Evolutionary conservation across 1,140 invertebrate species (phyloP), one percentile per base, ranked within the genome.

Genomic region (Leptinotarsa lineolata): DNA sequence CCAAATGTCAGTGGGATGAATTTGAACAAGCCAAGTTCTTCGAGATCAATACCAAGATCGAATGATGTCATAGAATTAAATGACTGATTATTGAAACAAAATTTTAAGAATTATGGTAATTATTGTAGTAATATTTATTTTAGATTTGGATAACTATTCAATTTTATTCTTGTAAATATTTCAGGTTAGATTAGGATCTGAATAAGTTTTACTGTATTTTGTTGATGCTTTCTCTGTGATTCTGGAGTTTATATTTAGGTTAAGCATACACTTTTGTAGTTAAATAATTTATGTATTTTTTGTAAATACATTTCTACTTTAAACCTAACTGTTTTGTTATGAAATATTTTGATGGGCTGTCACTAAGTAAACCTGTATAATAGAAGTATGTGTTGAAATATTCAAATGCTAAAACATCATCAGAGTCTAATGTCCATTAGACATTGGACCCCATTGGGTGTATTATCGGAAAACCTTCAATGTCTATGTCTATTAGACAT

Each of bases 41-140:
- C 61, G 15, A 63, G 24, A 1, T 30, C 20, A 63, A 22, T 13
- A 22, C 24, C 61, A 22, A 63, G 24, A 30, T 20, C 77, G 48
- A 60, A 59, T 54, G 77, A 80, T 18, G 58, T 78, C 13, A 77
- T 80, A 39, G 79, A 80, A 30, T 74, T 80, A 39, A 78, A 78
- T 61, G 79, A 80, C 72, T 78, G 74, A 78, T 60, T 54, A 6
- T 63, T n/a, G 44, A 58, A 24, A 68, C 13, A 44, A 18, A 45
- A 48, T 46, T 20, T 46, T 22, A 6, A 11, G 12, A 39, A 12
- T n/a, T 65, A 22, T n/a, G 63, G 22, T 65, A 45, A 46, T 20
- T 20, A 24, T n/a, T 58, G 48, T 59, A 59, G 21, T 21, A 45
- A 68, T 18, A 13, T 13, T 68, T 68, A 68, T 48, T 48, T 68